These are phyloP conservation scores for Philaethria dido DNA, from an alignment of 2,888 invertebrate genomes.

Conservation along the genomic window DNA sequence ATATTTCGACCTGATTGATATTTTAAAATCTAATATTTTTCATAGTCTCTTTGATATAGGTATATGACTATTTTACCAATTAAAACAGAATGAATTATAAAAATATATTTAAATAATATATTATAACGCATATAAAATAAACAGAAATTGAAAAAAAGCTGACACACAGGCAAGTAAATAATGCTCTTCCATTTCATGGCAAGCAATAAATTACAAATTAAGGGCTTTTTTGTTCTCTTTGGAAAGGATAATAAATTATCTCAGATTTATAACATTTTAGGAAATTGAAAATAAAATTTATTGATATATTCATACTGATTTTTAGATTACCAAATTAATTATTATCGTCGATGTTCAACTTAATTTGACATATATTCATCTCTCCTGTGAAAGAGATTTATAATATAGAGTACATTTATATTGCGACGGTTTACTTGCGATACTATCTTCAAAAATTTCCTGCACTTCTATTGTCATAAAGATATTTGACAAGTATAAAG, in stretches of 20 bases:
- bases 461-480: background rate
- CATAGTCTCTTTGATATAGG: background rate
- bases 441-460: no score
- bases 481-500: background rate
- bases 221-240: constrained; percentile 25
- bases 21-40: background rate
- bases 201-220: constrained; percentile 27
- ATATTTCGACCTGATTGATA: background rate
- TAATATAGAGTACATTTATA: background rate
- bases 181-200: constrained; percentile 16
- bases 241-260: constrained; percentile 27
- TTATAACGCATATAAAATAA: constrained; percentile 4
- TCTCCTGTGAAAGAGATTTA: background rate
- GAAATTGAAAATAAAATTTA: constrained; percentile 24
- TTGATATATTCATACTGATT: constrained; percentile 1
- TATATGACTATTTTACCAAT: background rate
- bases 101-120: background rate
- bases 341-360: background rate
- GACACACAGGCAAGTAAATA: constrained; percentile 13
- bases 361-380: background rate
- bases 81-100: background rate
- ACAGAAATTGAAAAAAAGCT: constrained; percentile 8
- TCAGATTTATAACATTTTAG: constrained; percentile 24
- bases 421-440: background rate
- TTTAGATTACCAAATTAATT: background rate